A percentile compares a stretch with the other conserved stretches of the same genome.
Conservation (phyloP, 2,888 invertebrate species). For the Romanomermis culicivorax region DNA sequence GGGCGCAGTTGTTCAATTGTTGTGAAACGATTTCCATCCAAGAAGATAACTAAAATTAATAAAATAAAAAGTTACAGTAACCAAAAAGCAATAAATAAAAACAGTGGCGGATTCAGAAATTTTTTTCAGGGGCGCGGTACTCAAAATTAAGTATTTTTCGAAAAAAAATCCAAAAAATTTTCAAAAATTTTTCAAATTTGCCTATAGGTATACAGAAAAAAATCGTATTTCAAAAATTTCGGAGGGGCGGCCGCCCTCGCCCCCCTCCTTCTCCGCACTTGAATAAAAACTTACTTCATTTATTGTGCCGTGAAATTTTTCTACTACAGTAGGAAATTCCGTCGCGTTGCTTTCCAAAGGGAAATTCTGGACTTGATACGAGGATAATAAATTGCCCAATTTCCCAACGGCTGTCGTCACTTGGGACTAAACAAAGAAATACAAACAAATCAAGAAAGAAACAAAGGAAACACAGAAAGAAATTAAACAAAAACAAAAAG, state of each 20-base stretch:
- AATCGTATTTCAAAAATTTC: no score
- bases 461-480: no score
- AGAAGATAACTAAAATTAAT: background rate
- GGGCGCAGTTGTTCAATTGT: slow-evolving; percentile 7
- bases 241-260: no score
- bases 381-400: background rate
- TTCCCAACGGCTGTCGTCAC: background rate
- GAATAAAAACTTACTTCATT: background rate
- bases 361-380: slow-evolving; percentile 2
- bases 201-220: no score
- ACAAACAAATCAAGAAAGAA: no score
- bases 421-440: background rate
- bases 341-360: background rate
- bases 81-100: background rate
- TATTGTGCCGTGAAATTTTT: slow-evolving; percentile 1
- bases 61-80: background rate
- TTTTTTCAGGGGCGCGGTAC: no score
- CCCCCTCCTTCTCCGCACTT: no score
- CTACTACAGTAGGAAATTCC: background rate
- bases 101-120: no score
- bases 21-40: slow-evolving; percentile 10
- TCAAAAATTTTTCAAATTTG: no score
- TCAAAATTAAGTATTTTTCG: no score
- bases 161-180: no score
- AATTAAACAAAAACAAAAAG: no score